Percentiles rank a stretch among this genome's conserved stretches.
Evolutionary conservation across 2,113 vertebrate genomes (phyloP).

Genomic region (Labeo catla): DNA sequence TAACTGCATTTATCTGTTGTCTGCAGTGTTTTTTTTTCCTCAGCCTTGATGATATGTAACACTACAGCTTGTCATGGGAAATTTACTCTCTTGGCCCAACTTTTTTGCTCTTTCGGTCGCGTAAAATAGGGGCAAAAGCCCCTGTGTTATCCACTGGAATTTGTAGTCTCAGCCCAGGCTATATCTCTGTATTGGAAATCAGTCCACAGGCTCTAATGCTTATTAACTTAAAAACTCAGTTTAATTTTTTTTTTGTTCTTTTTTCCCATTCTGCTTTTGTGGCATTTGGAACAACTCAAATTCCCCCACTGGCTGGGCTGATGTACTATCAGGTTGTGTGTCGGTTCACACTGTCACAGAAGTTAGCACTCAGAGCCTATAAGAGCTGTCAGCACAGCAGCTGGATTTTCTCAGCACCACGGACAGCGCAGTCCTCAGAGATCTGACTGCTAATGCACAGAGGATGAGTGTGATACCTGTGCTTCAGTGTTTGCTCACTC

Average conservation of each 20-base stretch:
- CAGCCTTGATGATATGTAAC: no score
- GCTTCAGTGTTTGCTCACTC: neutral
- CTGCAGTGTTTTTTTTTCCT: no score
- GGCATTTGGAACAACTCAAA: slow-evolving; percentile 4
- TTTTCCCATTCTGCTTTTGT: neutral
- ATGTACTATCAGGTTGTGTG: slow-evolving; percentile 40
- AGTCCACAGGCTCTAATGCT: neutral
- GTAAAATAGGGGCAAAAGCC: no score
- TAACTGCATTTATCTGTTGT: no score
- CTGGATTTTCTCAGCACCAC: slow-evolving; percentile 60
- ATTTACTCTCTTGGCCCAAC: no score
- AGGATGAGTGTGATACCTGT: neutral
- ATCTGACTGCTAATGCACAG: slow-evolving; percentile 49
- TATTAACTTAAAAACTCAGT: neutral
- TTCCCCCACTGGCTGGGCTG: slow-evolving; percentile 9
- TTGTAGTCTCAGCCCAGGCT: neutral
- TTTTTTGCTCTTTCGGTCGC: no score
- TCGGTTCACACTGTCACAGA: slow-evolving; percentile 4
- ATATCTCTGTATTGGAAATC: neutral
- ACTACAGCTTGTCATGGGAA: no score
- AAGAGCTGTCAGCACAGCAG: slow-evolving; percentile 69
- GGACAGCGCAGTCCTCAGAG: slow-evolving; percentile 65
- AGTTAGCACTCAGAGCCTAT: slow-evolving; percentile 58
- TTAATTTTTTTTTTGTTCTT: no score
- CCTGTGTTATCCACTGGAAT: neutral